Conservation (phyloP, 1,140 invertebrate genomes). For the Bombus superbus region DNA sequence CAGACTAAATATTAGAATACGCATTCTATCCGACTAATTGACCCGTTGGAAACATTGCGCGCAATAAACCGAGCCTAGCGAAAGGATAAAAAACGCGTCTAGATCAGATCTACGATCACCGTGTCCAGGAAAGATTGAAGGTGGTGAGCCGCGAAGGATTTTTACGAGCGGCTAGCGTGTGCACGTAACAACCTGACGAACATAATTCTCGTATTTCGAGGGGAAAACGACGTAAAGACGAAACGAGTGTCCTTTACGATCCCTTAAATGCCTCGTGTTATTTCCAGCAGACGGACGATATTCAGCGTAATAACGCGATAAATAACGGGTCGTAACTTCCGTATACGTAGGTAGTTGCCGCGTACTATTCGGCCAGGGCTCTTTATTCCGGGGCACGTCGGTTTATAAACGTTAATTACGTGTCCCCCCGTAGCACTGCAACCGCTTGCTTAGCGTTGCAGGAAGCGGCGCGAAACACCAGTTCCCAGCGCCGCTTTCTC, state of each 20-base stretch:
- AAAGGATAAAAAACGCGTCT: background rate
- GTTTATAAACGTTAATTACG: conserved; percentile 38
- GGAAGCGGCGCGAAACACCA: background rate
- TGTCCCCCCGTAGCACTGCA: background rate
- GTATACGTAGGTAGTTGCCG: background rate
- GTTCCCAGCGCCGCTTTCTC: conserved; percentile 4
- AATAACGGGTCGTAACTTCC: conserved; percentile 50
- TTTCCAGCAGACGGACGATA: conserved; percentile 41
- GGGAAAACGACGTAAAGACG: conserved; percentile 22
- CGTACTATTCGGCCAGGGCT: background rate
- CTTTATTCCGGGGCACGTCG: conserved; percentile 11
- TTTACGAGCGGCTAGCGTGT: conserved; percentile 37
- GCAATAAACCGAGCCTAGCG: no score
- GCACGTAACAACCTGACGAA: conserved; percentile 23
- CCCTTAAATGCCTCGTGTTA: conserved; percentile 42
- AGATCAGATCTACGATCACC: background rate
- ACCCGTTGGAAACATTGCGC: background rate
- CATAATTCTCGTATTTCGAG: conserved; percentile 16
- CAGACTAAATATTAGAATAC: no score
- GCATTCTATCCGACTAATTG: background rate
- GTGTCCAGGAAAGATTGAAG: background rate
- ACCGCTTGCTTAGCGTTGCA: background rate
- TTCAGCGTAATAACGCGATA: conserved; percentile 49
- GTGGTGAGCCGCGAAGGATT: conserved; percentile 4
- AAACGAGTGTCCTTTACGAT: conserved; percentile 55